Percentiles rank a stretch among this genome's conserved stretches.
Conservation (phyloP, 2,113 vertebrate genomes). For the Tyto alba region DNA sequence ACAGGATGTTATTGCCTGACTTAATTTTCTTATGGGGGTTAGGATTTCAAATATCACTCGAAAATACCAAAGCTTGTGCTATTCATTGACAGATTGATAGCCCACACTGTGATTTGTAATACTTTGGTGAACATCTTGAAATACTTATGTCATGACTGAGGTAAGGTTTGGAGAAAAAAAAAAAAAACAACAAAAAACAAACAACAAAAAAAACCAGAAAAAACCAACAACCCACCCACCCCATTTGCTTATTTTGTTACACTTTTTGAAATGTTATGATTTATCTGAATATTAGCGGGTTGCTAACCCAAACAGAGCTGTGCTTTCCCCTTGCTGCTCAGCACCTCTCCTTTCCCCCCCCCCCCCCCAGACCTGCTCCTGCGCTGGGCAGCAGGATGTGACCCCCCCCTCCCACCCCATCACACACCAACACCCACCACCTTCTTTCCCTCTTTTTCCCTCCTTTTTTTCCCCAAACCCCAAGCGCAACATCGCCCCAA, state of each 20-base stretch:
- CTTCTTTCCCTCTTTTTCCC: no score
- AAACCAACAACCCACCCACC: no score
- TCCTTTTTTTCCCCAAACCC: no score
- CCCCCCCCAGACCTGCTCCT: background rate
- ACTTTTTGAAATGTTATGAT: background rate
- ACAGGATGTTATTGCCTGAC: background rate
- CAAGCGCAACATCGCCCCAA: no score
- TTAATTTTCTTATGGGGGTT: background rate
- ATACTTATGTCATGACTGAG: conserved; percentile 28
- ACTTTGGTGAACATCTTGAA: conserved; percentile 49
- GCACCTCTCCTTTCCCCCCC: no score
- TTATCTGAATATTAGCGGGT: background rate
- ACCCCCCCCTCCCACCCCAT: no score
- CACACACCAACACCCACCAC: no score
- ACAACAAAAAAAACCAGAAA: no score
- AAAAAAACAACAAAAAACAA: no score
- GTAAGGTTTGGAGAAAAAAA: background rate
- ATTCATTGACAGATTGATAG: conserved; percentile 29
- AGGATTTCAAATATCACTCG: conserved; percentile 31
- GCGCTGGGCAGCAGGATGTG: background rate
- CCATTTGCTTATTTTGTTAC: background rate
- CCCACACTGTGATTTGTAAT: conserved; percentile 16
- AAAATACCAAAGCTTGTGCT: conserved; percentile 16
- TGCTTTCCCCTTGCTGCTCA: fast-evolving
- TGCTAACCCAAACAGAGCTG: background rate